Evolutionary conservation across 2,797 vertebrate species (phyloP).

Genomic region (Alcedo atthis): DNA sequence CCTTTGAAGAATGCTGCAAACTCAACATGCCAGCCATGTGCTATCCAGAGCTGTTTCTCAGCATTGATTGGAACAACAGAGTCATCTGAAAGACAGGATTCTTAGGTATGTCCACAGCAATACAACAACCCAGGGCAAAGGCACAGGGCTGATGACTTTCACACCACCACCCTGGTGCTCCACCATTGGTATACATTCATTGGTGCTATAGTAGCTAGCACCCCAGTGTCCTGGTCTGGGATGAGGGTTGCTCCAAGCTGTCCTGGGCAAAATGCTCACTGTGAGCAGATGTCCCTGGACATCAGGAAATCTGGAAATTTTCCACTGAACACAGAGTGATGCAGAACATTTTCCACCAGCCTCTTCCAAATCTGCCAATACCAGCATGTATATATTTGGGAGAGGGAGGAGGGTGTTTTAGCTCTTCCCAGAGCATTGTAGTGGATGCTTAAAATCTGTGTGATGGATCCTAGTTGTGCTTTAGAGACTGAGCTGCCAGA

Average conservation of each 20-base stretch:
- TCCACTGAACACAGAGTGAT: not conserved
- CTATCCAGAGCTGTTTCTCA: not conserved
- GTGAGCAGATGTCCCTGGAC: not conserved
- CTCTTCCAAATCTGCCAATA: not conserved
- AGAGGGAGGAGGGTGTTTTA: not conserved
- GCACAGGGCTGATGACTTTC: not conserved
- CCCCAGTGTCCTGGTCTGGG: not conserved
- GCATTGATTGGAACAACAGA: not conserved
- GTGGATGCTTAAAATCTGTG: not conserved
- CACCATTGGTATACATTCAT: fast-evolving
- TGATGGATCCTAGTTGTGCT: not conserved
- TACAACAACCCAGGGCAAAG: not conserved
- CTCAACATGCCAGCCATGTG: not conserved
- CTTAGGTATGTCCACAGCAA: not conserved
- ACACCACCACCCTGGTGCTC: fast-evolving
- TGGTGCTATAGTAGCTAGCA: not conserved
- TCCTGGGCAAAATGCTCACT: not conserved
- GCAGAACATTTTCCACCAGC: not conserved
- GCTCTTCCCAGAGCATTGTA: not conserved
- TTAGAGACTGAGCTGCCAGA: not conserved
- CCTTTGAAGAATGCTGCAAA: not conserved
- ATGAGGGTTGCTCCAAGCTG: fast-evolving
- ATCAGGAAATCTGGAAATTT: not conserved
- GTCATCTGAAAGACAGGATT: not conserved
- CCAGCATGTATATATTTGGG: not conserved